phyloP scores from a whole-genome alignment of 2,888 invertebrate species.

The Hipparchia semele region DNA sequence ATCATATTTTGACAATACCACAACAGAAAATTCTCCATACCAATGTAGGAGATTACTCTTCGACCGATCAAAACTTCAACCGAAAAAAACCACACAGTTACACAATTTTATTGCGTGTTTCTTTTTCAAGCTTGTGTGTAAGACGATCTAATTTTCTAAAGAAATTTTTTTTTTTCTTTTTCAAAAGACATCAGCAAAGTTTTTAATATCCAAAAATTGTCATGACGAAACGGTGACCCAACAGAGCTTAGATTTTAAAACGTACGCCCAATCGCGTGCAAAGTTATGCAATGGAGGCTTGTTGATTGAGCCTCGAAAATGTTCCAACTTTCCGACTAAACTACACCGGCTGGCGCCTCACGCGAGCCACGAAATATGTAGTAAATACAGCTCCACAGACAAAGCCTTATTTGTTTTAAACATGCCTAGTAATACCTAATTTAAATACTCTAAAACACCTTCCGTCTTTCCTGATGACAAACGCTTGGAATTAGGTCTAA shows the following conservation, averaged over 20 bases:
- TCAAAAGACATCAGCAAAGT: not conserved
- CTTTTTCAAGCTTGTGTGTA: no score
- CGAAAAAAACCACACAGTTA: no score
- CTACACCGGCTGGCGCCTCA: constrained; percentile 28
- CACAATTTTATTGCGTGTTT: no score
- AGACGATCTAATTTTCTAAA: no score
- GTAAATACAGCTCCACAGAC: constrained; percentile 6
- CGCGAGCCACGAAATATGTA: constrained; percentile 27
- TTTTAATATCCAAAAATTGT: not conserved
- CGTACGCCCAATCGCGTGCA: constrained; percentile 12
- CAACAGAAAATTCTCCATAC: no score
- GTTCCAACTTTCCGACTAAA: constrained; percentile 20
- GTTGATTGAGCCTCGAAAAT: constrained; percentile 25
- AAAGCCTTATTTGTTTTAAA: constrained; percentile 14
- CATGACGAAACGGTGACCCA: not conserved
- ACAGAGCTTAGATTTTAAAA: not conserved
- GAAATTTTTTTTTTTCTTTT: no score
- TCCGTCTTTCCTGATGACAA: no score
- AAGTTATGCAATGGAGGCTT: constrained; percentile 7
- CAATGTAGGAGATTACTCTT: no score
- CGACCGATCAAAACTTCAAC: no score
- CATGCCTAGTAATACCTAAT: not conserved
- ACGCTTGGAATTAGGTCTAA: no score
- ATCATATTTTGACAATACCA: no score
- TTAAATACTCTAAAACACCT: no score